Base-by-base conservation (phyloP, 1,140 invertebrate species). In the Pollicipes pollicipes region DNA sequence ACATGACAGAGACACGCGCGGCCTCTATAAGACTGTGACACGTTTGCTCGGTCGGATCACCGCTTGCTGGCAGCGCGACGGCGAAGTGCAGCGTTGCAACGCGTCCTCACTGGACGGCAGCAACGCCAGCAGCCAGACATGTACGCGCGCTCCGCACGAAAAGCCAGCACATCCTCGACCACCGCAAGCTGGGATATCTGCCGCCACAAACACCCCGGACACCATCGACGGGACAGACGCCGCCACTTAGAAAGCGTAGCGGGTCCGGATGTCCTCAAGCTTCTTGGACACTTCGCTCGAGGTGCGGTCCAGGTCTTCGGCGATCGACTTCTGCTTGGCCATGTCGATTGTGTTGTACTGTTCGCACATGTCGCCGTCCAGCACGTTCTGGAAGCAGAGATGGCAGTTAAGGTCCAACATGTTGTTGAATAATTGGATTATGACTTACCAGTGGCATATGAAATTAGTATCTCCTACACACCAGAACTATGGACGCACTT, bases 281-380 rank as follows among this genome's bases (percentile, higher is more conserved):
- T 95, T 95, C 80, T 95, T 96, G 0, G 95, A 95, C 16, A 99
- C 95, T 82, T 99, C 96, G 69, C 90, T 94, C 0, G 95, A 88
- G 3, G 90, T 95, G 76, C 93, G 85, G 78, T 97, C 96, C 68
- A 99, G 83, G 80, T 98, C 95, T 35, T 89, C 87, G 0, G 95
- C 88, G 71, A 99, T 97, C 72, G 88, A 90, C 77, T 96, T 96
- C 77, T 99, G 97, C 80, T 97, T 98, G 0, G 82, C 80, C 0
- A 88, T 84, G 75, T 99, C 97, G 73, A 99, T 86, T 0, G 95
- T 96, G 78, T 96, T 97, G 79, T 95, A 99, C 81, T 98, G 95
- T 81, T 99, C 97, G 80, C 97, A 99, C 4, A 99, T 82, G 81
- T 99, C 97, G 8, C 97, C 97, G 81, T 99, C 97, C 73, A 99